phyloP scores from a whole-genome alignment of 1,140 invertebrate genomes.

The Hycleus cichorii region DNA sequence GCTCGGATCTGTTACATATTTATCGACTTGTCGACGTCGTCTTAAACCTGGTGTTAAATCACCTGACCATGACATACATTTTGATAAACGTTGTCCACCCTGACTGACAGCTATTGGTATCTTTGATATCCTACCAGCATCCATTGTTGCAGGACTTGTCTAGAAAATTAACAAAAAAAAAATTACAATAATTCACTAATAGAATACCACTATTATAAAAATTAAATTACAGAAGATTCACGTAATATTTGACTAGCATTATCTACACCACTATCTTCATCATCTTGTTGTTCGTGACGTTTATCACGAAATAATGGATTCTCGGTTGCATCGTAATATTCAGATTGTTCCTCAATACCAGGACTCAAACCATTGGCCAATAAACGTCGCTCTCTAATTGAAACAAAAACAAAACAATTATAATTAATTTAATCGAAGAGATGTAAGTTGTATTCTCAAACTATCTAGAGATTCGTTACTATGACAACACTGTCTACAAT shows the following conservation, averaged over 20 bases:
- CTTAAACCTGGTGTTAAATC: conserved; percentile 53
- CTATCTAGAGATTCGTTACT: too few relatives aligned
- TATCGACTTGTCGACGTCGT: conserved; percentile 53
- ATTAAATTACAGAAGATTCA: conserved; percentile 35
- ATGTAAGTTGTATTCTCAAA: too few relatives aligned
- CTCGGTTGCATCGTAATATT: conserved; percentile 40
- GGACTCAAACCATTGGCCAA: conserved; percentile 39
- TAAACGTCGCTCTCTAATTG: conserved; percentile 27
- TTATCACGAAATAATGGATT: conserved; percentile 35
- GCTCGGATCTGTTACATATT: conserved; percentile 60
- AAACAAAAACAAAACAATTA: not conserved
- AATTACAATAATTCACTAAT: not conserved
- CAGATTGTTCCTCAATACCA: conserved; percentile 39
- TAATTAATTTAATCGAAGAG: too few relatives aligned
- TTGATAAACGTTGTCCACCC: conserved; percentile 35
- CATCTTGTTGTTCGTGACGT: conserved; percentile 31
- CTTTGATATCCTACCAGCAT: conserved; percentile 32
- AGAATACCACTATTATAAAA: not conserved
- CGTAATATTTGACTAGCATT: conserved; percentile 39
- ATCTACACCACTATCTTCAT: conserved; percentile 40
- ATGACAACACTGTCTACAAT: too few relatives aligned
- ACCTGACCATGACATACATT: conserved; percentile 41
- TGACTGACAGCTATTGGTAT: conserved; percentile 36
- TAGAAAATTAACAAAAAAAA: conserved; percentile 14
- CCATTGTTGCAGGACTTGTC: conserved; percentile 35